Percentiles rank a stretch among this genome's conserved stretches.
Evolutionary conservation across 2,888 invertebrate species (phyloP).

Genomic region (Drosophila anomelani): DNA sequence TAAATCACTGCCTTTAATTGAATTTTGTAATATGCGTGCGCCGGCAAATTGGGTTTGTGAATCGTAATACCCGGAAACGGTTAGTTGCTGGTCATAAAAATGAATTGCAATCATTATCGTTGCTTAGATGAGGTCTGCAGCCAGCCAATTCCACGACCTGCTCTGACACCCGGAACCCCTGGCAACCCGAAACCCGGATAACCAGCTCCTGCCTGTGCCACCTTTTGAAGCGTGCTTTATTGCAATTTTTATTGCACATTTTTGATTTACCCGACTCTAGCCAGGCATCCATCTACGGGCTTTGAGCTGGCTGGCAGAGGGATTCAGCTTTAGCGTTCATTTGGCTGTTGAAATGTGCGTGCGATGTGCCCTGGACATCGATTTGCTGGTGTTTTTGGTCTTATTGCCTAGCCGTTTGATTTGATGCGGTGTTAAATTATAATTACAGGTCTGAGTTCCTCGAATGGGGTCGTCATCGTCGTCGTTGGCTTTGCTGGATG

Average conservation of each 20-base stretch:
- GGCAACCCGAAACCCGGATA: not conserved
- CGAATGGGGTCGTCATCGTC: slow-evolving; percentile 19
- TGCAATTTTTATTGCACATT: slow-evolving; percentile 71
- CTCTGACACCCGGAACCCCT: not conserved
- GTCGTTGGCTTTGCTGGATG: not conserved
- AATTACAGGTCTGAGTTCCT: slow-evolving; percentile 67
- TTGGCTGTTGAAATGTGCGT: slow-evolving; percentile 26
- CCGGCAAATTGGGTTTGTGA: slow-evolving; percentile 61
- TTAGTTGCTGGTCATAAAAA: slow-evolving; percentile 68
- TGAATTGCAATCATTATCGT: slow-evolving; percentile 81
- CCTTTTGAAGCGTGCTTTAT: slow-evolving; percentile 59
- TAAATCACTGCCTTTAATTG: slow-evolving; percentile 33
- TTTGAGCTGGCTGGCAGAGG: slow-evolving; percentile 26
- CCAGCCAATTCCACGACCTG: slow-evolving; percentile 11
- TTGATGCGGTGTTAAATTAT: slow-evolving; percentile 67
- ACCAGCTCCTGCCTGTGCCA: slow-evolving; percentile 14
- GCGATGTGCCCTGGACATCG: slow-evolving; percentile 38
- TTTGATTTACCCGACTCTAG: slow-evolving; percentile 65
- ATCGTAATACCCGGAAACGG: slow-evolving; percentile 66
- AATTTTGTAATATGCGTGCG: slow-evolving; percentile 61
- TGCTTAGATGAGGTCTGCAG: slow-evolving; percentile 70
- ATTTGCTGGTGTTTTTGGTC: slow-evolving; percentile 24
- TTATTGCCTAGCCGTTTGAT: slow-evolving; percentile 31
- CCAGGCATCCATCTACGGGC: slow-evolving; percentile 27
- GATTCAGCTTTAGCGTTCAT: slow-evolving; percentile 2